These are phyloP conservation scores for fruit fly (Drosophila melanogaster) DNA, from an alignment of 1,140 invertebrate genomes.

Conservation along the genomic window DNA sequence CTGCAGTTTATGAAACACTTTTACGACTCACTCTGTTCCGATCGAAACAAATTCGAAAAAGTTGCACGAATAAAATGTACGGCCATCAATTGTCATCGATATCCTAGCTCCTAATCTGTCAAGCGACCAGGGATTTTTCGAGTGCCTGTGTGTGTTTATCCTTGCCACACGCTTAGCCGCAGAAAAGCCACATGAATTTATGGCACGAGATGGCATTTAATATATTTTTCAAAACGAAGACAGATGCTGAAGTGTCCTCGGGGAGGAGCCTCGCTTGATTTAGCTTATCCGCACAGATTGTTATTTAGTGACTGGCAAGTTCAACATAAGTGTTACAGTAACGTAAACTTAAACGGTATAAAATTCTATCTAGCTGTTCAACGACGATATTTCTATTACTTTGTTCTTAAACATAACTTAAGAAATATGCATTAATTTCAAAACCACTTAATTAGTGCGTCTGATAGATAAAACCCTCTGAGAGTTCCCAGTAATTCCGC, in stretches of 20 bases:
- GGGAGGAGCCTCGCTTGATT: slow-evolving; percentile 9
- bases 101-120: slow-evolving; percentile 34
- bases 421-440: not conserved
- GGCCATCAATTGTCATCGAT: slow-evolving; percentile 47
- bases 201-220: slow-evolving; percentile 42
- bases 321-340: too few relatives aligned
- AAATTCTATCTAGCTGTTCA: too few relatives aligned
- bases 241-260: slow-evolving; percentile 21
- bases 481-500: slow-evolving; percentile 15
- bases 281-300: slow-evolving; percentile 25
- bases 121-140: slow-evolving; percentile 27
- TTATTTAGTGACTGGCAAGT: slow-evolving; percentile 14
- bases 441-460: slow-evolving; percentile 9
- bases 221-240: slow-evolving; percentile 37
- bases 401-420: not conserved
- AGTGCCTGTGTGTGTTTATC: slow-evolving; percentile 13
- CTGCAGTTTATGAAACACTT: slow-evolving; percentile 39
- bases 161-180: slow-evolving; percentile 26
- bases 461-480: slow-evolving; percentile 9
- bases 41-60: slow-evolving; percentile 21
- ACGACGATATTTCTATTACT: not conserved
- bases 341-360: too few relatives aligned
- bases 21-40: slow-evolving; percentile 39
- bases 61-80: slow-evolving; percentile 19
- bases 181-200: slow-evolving; percentile 53